Base-by-base conservation (phyloP, 2,113 vertebrate genomes). In the Loxodonta africana region DNA sequence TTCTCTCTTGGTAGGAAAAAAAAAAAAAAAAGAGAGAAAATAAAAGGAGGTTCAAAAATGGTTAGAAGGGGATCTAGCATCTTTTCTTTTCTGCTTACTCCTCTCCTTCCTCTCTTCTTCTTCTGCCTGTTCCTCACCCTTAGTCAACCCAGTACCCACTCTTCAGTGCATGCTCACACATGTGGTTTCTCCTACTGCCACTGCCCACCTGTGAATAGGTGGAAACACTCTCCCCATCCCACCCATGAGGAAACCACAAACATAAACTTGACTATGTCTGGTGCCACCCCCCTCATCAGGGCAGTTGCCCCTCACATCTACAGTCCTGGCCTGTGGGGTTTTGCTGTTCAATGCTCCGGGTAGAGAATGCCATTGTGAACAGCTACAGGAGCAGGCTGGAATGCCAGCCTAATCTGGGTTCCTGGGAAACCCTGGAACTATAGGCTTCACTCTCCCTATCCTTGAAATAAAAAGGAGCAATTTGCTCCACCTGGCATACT, bases 301-400 rank as follows among this genome's bases (percentile, higher is more conserved):
- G 87, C 83, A 91, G 85, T 71, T 78, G 63, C 71, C 95, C 69
- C 78, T 94, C 71, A 60, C 46, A 77, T 60, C 60, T 25, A 1
- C n/a, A 51, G 37, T 30, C 62, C 6, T 41, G 74, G 44, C 28
- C 77, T 82, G 15, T 2, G 25, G 6, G 6, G 37, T 77, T 65
- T 73, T n/a, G 73, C 60, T 91, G 51, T 37, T 73, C 0, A 14
- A 30, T 90, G 53, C 30, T 84, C 81, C 33, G 46, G 69, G 46
- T 93, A 41, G 6, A 96, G 7, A 33, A 88, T 5, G 76, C 33
- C 89, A 41, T 20, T 83, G 60, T 73, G 60, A 95, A 91, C 17
- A 96, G 96, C 93, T 94, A 41, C 41, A 60, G 89, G 83, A 48
- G 69, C 33, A 74, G 62, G 30, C 11, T 83, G 69, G 71, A 62